A percentile compares a stretch with the other conserved stretches of the same genome.
phyloP scores from a whole-genome alignment of 2,888 invertebrate genomes.

The Drosophila anceps region DNA sequence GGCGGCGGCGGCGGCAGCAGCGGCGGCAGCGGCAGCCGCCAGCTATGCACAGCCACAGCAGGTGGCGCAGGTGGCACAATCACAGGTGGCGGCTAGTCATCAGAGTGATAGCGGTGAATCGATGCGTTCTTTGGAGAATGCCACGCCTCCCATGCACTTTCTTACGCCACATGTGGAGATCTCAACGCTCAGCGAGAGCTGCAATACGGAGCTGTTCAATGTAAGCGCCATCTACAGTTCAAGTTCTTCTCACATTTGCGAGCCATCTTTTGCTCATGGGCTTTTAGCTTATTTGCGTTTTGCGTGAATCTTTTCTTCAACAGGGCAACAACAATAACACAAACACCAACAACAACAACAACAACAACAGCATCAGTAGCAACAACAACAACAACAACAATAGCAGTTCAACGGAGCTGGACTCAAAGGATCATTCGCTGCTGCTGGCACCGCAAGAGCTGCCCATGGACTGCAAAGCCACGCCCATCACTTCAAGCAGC shows the following conservation, averaged over 20 bases:
- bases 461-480: conserved; percentile 83
- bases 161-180: conserved; percentile 96
- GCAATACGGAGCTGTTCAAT: conserved; percentile 87
- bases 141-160: conserved; percentile 96
- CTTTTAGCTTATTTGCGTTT: conserved; percentile 83
- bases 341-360: conserved; percentile 39
- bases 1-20: conserved; percentile 86
- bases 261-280: conserved; percentile 48
- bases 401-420: conserved; percentile 24
- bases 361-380: conserved; percentile 9
- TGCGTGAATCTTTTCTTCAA: conserved; percentile 83
- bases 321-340: conserved; percentile 74
- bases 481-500: conserved; percentile 80
- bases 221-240: conserved; percentile 71
- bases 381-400: conserved; percentile 36
- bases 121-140: conserved; percentile 93
- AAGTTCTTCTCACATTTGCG: not conserved
- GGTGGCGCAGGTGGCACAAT: conserved; percentile 79
- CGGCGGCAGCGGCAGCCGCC: conserved; percentile 86
- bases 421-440: conserved; percentile 70
- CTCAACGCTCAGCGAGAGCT: conserved; percentile 94
- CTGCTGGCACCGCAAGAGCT: conserved; percentile 66
- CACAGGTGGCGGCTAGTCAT: conserved; percentile 87
- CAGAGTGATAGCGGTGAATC: conserved; percentile 94
- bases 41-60: conserved; percentile 82